phyloP scores from a whole-genome alignment of 2,113 vertebrate genomes.

The Plotosus lineatus region DNA sequence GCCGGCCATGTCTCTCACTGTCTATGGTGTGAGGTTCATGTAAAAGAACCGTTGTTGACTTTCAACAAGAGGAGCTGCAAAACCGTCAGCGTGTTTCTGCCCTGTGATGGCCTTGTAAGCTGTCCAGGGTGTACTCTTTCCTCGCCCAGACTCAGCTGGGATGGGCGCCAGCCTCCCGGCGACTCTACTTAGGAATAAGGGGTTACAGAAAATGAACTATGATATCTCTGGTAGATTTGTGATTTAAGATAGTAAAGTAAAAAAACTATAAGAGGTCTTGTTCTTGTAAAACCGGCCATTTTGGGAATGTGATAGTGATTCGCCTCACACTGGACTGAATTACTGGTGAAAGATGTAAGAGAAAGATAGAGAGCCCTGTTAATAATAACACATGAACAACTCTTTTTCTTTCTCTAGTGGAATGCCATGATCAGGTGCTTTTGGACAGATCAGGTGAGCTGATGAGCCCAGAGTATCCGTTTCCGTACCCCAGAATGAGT shows the following conservation, averaged over 20 bases:
- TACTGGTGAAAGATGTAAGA: not conserved
- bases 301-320: not conserved
- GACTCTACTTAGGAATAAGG: too few species aligned
- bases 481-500: slow-evolving; percentile 73
- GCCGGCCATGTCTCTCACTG: too few species aligned
- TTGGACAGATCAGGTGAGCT: slow-evolving; percentile 69
- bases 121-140: too few species aligned
- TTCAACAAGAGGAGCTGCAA: too few species aligned
- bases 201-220: too few species aligned
- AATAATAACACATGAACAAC: not conserved
- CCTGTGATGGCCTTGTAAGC: too few species aligned
- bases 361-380: not conserved
- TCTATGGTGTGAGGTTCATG: too few species aligned
- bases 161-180: too few species aligned
- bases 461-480: slow-evolving; percentile 74
- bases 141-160: too few species aligned
- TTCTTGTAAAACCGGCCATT: not conserved
- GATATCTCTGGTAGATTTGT: not conserved
- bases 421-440: slow-evolving; percentile 69
- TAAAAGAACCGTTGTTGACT: too few species aligned
- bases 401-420: slow-evolving; percentile 62
- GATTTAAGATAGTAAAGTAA: not conserved
- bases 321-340: not conserved
- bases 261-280: not conserved
- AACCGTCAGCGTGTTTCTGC: too few species aligned